These are phyloP conservation scores for Drosophila sp. DNA, from an alignment of 1,140 invertebrate genomes.

Conservation along the genomic window DNA sequence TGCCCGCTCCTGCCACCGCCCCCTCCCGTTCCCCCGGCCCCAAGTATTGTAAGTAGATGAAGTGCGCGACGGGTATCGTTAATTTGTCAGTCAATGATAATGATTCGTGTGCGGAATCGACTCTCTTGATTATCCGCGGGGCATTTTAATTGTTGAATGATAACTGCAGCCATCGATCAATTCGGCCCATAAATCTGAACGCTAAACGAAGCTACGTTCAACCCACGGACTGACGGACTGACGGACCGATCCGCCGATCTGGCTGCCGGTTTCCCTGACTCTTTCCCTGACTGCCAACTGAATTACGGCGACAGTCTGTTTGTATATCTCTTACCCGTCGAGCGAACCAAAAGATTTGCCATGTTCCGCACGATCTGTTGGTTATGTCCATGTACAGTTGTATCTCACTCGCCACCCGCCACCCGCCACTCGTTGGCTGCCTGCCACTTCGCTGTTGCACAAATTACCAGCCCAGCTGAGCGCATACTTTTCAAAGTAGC, in stretches of 20 bases:
- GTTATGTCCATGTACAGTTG: constrained; percentile 42
- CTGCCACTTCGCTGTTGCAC: background rate
- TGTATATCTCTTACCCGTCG: constrained; percentile 65
- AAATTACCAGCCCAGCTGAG: constrained; percentile 27
- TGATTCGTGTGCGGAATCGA: constrained; percentile 38
- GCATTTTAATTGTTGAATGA: constrained; percentile 69
- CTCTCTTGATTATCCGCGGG: constrained; percentile 5
- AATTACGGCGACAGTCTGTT: constrained; percentile 57
- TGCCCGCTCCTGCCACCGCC: too few relatives aligned
- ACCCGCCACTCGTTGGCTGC: constrained; percentile 7
- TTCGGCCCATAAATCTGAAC: constrained; percentile 48
- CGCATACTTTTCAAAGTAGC: constrained; percentile 44
- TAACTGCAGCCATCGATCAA: constrained; percentile 78
- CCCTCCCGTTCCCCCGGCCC: background rate
- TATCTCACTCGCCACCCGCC: constrained; percentile 19
- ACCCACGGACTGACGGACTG: background rate
- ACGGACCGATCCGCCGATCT: too few relatives aligned
- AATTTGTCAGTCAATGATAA: constrained; percentile 76
- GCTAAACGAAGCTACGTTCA: constrained; percentile 26
- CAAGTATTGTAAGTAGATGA: constrained; percentile 15
- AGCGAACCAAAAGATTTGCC: constrained; percentile 24
- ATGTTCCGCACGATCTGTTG: constrained; percentile 65
- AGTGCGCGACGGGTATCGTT: constrained; percentile 45
- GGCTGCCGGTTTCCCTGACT: constrained; percentile 24
- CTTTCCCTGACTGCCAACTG: constrained; percentile 41